Base-by-base conservation (phyloP, 2,113 vertebrate species). In the Podocnemis expansa region DNA sequence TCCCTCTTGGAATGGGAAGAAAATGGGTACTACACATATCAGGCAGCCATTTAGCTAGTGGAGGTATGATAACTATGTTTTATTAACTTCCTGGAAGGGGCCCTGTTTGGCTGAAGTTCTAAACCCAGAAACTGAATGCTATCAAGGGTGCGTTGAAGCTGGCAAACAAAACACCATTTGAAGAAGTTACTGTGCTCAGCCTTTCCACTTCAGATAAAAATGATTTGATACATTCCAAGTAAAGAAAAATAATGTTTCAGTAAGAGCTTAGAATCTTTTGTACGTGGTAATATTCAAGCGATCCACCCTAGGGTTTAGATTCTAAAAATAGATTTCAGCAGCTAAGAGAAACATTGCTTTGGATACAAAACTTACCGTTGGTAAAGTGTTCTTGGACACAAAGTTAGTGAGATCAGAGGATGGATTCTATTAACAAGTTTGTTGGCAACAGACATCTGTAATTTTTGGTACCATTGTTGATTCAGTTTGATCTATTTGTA, bases 331-430 rank as follows among this genome's bases (percentile, higher is more conserved):
- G 54, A 91, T 47, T 21, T 78, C 24, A 5, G 29, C 78, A 1
- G 1, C 45, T 13, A 21, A 55, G 34, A 14, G 31, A 34, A 14
- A 38, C 80, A n/a, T 13, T 55, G 27, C 14, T 45, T 76, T 27
- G 9, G 19, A 21, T 38, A 70, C n/a, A 70, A 38, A 70, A n/a
- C 63, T 70, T 70, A 21, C n/a, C n/a, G 38, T 70, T 70, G 9
- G 22, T 45, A 25, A 76, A 45, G 24, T 76, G 73, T 27, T 76
- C 73, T 24, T 27, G 73, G 41, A 76, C 41, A 25, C 10, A 54
- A n/a, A n/a, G 24, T 2, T 6, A 5, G 22, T 10, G 13, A 0
- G 8, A 41, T 21, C 5, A 52, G 29, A 19, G 56, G 21, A n/a
- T 8, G 19, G 29, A 14, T 75, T 81, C 16, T 9, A 21, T 78